Evolutionary conservation across 2,888 invertebrate genomes (phyloP), one percentile per base, ranked within the genome.

Genomic region (Aporophyla lueneburgensis): DNA sequence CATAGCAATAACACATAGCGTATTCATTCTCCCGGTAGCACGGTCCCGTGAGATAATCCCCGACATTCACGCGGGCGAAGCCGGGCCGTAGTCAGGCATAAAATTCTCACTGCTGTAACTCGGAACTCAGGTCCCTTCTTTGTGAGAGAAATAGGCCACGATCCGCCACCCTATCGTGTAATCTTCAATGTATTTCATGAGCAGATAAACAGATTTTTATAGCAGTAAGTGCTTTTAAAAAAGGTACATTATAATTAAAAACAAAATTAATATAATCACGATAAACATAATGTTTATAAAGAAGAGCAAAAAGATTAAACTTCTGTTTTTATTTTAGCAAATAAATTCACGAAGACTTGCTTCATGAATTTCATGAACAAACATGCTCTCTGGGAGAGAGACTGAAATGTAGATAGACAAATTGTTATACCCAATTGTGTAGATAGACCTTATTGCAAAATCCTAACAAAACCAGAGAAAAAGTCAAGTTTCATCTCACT

Each of bases 401-500:
- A 49, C 5, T 24, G 21, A 49, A 19, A 51, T 56, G n/a, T 56
- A 56, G 27, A 56, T 49, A 24, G n/a, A 21, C 16, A 7, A 24
- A 0, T n/a, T 24, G 5, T 24, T 49, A 5, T 19, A 43, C 5
- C 5, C 43, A 16, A 40, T n/a, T 24, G 12, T 24, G 24, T 59
- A 40, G 24, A n/a, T 43, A 27, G 7, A 62, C 6, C 33, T 1
- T 33, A 5, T 33, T 43, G 9, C 6, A 24, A 16, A 54, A 21
- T 21, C 10, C 6, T 24, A 24, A 53, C 49, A 0, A 14, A 27
- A 5, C 16, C 5, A n/a, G n/a, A 33, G 5, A 46, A 24, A 43
- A 16, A n/a, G 71, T 80, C 80, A 78, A 80, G 75, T 85, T 85
- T 75, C 71, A 65, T 76, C 66, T 65, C 66, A 59, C 59, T 49